phyloP scores from a whole-genome alignment of 2,797 vertebrate species.

The Varecia variegata region DNA sequence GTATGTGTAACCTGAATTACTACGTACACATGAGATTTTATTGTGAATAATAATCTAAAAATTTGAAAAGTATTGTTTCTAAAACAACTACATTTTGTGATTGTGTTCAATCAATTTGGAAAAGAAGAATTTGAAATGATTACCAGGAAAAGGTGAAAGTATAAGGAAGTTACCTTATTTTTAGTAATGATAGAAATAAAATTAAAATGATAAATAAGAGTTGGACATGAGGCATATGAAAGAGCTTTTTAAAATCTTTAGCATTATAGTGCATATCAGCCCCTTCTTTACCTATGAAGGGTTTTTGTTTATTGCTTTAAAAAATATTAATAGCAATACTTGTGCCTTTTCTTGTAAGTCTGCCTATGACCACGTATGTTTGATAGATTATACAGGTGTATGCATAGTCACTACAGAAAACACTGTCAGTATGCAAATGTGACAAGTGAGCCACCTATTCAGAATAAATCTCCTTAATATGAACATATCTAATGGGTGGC shows the following conservation, averaged over 20 bases:
- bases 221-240: neutral
- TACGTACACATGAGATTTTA: neutral
- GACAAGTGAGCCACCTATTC: neutral
- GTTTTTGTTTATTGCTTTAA: neutral
- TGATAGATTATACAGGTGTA: neutral
- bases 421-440: neutral
- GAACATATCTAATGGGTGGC: neutral
- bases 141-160: neutral
- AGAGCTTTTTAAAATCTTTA: neutral
- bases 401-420: neutral
- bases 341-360: neutral
- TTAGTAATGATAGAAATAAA: neutral
- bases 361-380: neutral
- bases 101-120: neutral
- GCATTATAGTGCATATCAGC: neutral
- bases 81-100: neutral
- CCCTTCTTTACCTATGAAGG: neutral
- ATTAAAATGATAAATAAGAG: neutral
- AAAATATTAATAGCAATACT: neutral
- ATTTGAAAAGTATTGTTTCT: neutral
- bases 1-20: neutral
- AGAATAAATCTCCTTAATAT: slow-evolving; percentile 19
- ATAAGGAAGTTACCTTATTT: neutral
- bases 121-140: neutral
- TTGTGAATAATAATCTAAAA: neutral